These are phyloP conservation scores for Gasterosteus nipponicus DNA, from an alignment of 2,113 vertebrate genomes.

Conservation along the genomic window DNA sequence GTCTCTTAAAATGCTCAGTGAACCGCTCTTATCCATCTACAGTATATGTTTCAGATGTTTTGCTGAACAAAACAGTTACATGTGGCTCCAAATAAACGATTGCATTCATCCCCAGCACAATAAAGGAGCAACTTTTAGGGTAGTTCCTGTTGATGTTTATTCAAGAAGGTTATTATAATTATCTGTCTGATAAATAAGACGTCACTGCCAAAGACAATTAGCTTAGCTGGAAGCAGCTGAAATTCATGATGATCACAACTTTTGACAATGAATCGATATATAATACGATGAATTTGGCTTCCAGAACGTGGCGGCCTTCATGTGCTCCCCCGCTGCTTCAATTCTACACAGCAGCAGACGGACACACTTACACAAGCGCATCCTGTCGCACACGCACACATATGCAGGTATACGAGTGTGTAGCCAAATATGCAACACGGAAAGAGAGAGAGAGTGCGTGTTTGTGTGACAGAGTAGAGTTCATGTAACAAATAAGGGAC, in stretches of 20 bases:
- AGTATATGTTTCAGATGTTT: conserved; percentile 1
- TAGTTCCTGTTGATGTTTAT: neutral
- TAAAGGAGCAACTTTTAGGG: neutral
- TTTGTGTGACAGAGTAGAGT: conserved; percentile 80
- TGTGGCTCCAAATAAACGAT: neutral
- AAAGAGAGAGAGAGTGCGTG: conserved; percentile 49
- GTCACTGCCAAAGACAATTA: neutral
- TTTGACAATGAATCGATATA: neutral
- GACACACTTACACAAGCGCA: conserved; percentile 10
- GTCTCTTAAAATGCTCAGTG: conserved; percentile 1
- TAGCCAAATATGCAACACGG: conserved; percentile 28
- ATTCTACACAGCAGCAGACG: conserved; percentile 26
- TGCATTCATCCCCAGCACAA: neutral
- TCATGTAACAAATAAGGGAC: conserved; percentile 80
- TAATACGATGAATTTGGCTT: neutral
- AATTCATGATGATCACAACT: neutral
- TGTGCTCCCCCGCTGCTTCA: neutral
- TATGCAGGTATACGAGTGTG: conserved; percentile 9
- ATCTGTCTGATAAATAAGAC: neutral
- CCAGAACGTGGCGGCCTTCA: neutral
- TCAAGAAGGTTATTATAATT: neutral
- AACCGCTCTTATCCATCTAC: neutral
- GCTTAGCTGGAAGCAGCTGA: neutral
- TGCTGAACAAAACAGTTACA: neutral
- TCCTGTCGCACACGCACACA: conserved; percentile 1